Evolutionary conservation across 1,140 invertebrate genomes (phyloP).

Genomic region (Lepidurus couesii): DNA sequence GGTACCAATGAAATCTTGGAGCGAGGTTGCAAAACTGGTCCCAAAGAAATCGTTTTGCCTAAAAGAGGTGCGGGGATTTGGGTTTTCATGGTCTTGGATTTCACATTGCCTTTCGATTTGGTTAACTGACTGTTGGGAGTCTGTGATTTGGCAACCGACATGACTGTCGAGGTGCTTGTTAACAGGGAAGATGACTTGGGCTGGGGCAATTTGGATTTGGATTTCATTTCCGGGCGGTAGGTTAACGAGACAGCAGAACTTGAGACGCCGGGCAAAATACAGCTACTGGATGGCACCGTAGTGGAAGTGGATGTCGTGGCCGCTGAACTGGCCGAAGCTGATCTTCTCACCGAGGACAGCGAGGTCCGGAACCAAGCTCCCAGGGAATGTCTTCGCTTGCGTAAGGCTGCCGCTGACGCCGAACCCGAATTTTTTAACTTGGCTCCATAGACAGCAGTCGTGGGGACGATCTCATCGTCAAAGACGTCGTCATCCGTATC

Average conservation of each 20-base stretch:
- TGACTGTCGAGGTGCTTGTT: constrained; percentile 8
- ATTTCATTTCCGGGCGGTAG: constrained; percentile 25
- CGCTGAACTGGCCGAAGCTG: neutral
- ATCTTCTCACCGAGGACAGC: constrained; percentile 18
- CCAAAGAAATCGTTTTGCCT: neutral
- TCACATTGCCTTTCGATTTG: neutral
- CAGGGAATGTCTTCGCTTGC: constrained; percentile 21
- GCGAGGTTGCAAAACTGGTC: neutral
- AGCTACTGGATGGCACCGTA: neutral
- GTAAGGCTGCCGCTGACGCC: no score
- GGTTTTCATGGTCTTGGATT: neutral
- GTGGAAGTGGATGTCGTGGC: neutral
- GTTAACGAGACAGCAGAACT: constrained; percentile 20
- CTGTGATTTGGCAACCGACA: neutral
- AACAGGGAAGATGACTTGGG: neutral
- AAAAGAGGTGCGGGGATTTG: neutral
- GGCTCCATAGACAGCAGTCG: neutral
- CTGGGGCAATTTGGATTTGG: constrained; percentile 16
- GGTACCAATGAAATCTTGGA: neutral
- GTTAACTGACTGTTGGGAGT: neutral
- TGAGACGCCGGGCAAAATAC: constrained; percentile 25
- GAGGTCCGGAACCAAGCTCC: constrained; percentile 28
- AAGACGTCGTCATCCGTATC: constrained; percentile 29
- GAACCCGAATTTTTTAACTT: neutral
- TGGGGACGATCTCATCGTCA: constrained; percentile 7